These are phyloP conservation scores for Aphis craccivora DNA, from an alignment of 1,140 invertebrate species.

Conservation along the genomic window DNA sequence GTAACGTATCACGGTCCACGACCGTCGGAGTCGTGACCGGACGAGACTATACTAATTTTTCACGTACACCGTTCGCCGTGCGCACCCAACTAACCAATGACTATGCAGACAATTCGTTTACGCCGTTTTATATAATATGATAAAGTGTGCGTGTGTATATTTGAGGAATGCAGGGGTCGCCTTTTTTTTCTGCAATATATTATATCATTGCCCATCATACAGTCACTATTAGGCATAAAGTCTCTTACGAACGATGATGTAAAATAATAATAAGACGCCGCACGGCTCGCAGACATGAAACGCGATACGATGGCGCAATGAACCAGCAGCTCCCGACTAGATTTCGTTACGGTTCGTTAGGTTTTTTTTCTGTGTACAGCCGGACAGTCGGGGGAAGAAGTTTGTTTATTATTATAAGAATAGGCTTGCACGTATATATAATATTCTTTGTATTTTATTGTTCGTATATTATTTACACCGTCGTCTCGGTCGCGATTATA, in stretches of 20 bases:
- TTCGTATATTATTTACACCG: not conserved
- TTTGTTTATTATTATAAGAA: not conserved
- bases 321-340: not conserved
- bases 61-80: not conserved
- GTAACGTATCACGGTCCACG: not conserved
- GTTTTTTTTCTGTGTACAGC: not conserved
- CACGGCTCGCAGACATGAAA: not conserved
- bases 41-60: constrained; percentile 46
- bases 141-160: not conserved
- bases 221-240: not conserved
- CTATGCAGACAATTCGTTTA: not conserved
- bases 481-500: not conserved
- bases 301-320: constrained; percentile 15
- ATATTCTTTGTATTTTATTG: not conserved
- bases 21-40: constrained; percentile 49
- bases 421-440: not conserved
- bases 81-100: not conserved
- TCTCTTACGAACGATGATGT: too few species aligned
- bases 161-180: not conserved
- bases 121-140: not conserved
- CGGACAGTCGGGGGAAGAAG: not conserved
- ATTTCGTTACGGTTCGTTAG: constrained; percentile 51
- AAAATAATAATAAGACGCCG: not conserved
- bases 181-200: not conserved
- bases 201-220: not conserved